Evolutionary conservation across 23 tunicate genomes (phyloP).

Genomic region (Halocynthia aurantium): DNA sequence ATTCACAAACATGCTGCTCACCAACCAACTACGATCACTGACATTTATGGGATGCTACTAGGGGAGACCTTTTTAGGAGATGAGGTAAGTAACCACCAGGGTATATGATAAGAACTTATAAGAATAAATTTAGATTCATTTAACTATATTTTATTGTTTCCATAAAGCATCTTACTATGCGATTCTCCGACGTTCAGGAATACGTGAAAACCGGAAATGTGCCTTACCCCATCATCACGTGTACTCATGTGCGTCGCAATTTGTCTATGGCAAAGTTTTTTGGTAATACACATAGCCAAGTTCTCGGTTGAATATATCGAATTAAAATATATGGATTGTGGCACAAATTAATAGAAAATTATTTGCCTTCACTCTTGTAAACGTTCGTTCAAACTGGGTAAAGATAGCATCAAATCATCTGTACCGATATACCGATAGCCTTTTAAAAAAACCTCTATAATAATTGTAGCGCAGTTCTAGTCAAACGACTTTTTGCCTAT

Average conservation of each 20-base stretch:
- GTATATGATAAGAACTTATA: background rate
- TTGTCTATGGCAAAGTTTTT: background rate
- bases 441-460: no score
- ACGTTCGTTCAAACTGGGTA: no score
- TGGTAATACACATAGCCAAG: background rate
- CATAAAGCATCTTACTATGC: background rate
- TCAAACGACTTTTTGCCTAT: no score
- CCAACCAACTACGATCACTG: conserved; percentile 27
- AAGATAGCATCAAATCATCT: no score
- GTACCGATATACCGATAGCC: no score
- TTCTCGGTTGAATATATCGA: no score
- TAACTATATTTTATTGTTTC: background rate
- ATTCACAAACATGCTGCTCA: background rate
- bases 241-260: conserved; percentile 1
- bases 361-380: no score
- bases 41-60: conserved; percentile 12
- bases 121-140: no score
- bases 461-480: no score
- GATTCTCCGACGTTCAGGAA: background rate
- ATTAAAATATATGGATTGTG: no score
- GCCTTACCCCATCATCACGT: conserved; percentile 21
- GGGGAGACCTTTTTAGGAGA: conserved; percentile 19
- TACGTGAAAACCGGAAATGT: conserved; percentile 12
- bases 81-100: background rate
- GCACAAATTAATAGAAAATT: no score